Evolutionary conservation across 2,888 invertebrate genomes (phyloP).

Genomic region (Rhimphoctona megacephalus): DNA sequence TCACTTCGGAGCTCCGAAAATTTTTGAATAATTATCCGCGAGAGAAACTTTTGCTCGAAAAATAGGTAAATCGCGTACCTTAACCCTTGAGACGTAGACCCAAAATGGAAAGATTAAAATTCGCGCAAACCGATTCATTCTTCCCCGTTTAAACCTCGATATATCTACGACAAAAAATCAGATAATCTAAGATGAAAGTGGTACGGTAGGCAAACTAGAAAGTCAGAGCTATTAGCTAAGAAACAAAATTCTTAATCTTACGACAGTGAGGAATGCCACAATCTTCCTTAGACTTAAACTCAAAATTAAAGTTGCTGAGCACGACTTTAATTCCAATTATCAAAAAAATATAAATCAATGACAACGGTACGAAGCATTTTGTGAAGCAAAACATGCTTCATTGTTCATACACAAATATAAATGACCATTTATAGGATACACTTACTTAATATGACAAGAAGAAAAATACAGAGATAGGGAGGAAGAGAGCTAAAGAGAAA

Average conservation of each 20-base stretch:
- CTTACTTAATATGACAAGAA: neutral
- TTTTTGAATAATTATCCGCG: neutral
- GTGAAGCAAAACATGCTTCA: neutral
- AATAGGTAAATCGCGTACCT: neutral
- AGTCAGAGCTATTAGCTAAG: neutral
- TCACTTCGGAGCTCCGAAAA: neutral
- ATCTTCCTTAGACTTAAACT: neutral
- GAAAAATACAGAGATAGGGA: constrained; percentile 23
- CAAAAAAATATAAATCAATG: neutral
- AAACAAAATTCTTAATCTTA: no score
- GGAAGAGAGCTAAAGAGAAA: constrained; percentile 36
- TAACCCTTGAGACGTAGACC: no score
- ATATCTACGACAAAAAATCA: neutral
- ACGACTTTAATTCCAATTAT: no score
- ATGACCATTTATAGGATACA: neutral
- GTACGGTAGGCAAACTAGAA: neutral
- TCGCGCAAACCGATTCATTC: neutral
- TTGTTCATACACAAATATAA: neutral
- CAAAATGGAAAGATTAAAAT: neutral
- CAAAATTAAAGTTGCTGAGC: no score
- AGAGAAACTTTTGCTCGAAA: neutral
- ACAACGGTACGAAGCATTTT: neutral
- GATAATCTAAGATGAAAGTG: neutral
- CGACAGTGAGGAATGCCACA: neutral
- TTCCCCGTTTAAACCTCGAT: neutral